A percentile compares a stretch with the other conserved stretches of the same genome.
Conservation (phyloP, 2,888 invertebrate genomes). For the Tanypteryx hageni region DNA sequence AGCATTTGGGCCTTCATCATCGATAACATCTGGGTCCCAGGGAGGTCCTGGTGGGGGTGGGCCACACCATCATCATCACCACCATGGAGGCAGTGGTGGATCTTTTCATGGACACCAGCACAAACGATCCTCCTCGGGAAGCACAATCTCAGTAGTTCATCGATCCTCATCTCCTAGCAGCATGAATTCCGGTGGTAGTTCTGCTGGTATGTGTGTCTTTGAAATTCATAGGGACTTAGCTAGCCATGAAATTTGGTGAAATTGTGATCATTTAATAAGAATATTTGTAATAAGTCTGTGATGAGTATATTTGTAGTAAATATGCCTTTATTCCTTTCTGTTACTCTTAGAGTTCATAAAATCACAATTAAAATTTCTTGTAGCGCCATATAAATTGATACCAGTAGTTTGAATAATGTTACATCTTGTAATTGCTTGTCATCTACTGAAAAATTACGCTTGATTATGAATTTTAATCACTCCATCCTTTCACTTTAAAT, state of each 20-base stretch:
- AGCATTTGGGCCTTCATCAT: slow-evolving; percentile 47
- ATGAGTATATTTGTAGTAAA: too few relatives aligned
- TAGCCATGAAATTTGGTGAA: neutral
- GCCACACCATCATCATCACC: slow-evolving; percentile 43
- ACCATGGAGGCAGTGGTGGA: slow-evolving; percentile 4
- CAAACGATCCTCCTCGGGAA: slow-evolving; percentile 43
- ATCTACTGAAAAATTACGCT: too few relatives aligned
- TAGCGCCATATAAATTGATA: neutral
- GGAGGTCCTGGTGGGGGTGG: slow-evolving; percentile 27
- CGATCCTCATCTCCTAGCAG: slow-evolving; percentile 40
- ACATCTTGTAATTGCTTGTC: too few relatives aligned
- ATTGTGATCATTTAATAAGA: too few relatives aligned
- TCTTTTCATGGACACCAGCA: slow-evolving; percentile 21
- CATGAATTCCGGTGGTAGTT: slow-evolving; percentile 38
- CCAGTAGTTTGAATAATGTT: too few relatives aligned
- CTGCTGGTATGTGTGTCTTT: neutral
- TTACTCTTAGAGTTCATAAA: neutral
- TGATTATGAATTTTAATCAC: neutral
- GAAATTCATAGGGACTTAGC: neutral
- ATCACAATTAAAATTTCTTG: neutral
- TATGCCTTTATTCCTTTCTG: neutral
- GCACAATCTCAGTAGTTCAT: slow-evolving; percentile 50
- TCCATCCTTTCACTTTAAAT: neutral
- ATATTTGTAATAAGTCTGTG: too few relatives aligned
- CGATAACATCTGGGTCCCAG: slow-evolving; percentile 32